Evolutionary conservation across 2,113 vertebrate genomes (phyloP), one percentile per base, ranked within the genome.

Genomic region (Trichomycterus rosablanca): DNA sequence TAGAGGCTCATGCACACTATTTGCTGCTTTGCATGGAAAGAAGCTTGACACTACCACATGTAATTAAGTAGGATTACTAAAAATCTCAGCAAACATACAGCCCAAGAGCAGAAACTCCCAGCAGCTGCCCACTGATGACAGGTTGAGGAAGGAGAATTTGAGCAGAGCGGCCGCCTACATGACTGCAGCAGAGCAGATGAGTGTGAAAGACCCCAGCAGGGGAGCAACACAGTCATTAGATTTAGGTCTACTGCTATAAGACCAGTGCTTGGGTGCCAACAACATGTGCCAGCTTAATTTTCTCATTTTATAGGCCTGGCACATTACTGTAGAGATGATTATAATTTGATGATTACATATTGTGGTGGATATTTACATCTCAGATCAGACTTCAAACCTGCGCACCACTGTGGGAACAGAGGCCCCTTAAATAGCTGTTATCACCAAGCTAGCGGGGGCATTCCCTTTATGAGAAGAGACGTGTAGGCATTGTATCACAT

Each of bases 181-280:
- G 26, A 43, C 45, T 18, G 39, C n/a, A 1, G 58, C 54, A 51
- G 39, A 32, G 44, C 34, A 23, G 45, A 62, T 56, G 30, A 55
- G 26, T 26, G 40, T 55, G n/a, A 40, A 22, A 51, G 58, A 44
- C 49, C 52, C 55, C 59, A 6, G 63, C 59, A 32, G 63, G 57
- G 57, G 63, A 44, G 18, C 42, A n/a, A 7, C 45, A 15, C 22
- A 50, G 44, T 45, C 48, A 56, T 51, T 43, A n/a, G 51, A 67
- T 59, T 57, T 52, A 57, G 53, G 53, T 46, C 22, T 50, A 26
- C 28, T 34, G 18, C 39, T 37, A 46, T 10, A 32, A 58, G 44
- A 43, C 44, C n/a, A 24, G 30, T 23, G 4, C 42, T 66, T 57
- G 44, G n/a, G n/a, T n/a, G n/a, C n/a, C n/a, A n/a, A n/a, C n/a